Evolutionary conservation across 2,797 vertebrate genomes (phyloP), one percentile per base, ranked within the genome.

Genomic region (Pseudomugil tenellus): DNA sequence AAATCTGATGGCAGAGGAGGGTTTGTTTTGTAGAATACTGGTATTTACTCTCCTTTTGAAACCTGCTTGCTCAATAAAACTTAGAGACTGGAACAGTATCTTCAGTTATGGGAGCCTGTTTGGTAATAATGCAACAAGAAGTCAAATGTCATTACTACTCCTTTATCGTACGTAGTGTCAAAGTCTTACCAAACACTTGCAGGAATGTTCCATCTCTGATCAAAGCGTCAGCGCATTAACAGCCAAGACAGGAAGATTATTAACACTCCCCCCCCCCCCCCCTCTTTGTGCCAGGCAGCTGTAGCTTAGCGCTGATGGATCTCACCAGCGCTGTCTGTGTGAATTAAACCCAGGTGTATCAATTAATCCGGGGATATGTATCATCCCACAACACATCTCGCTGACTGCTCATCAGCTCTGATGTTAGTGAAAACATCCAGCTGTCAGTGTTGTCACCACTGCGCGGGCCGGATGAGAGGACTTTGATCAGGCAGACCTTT

Each of bases 341-440:
- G 92, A 92, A 90, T 88, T 88, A 92, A 92, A 89, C 88, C 81
- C 92, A 94, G 92, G 92, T 94, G 93, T 81, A 91, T 81, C 88
- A 90, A 93, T 94, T 93, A 94, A 94, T 92, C 90, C 77, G 43
- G 59, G 70, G 77, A 77, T 76, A 83, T 72, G 48, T 59, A 86
- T 91, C 89, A 87, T 78, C 84, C 72, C 68, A 74, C 84, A 77
- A 72, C 86, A 66, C 80, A 17, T 72, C 83, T 67, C n/a, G 23
- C 63, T 60, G 82, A 86, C 74, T 53, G 80, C 76, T 84, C 82
- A 57, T 88, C 77, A 43, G 83, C 86, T 86, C 75, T 70, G 81
- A 77, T 71, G 29, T 77, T 26, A 51, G 75, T 70, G 79, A 77
- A 78, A 90, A 86, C 80, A 68, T 9, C 19, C 61, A 56, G 85